Conservation (phyloP, 2,797 vertebrate species). For the Setipinna tenuifilis region DNA sequence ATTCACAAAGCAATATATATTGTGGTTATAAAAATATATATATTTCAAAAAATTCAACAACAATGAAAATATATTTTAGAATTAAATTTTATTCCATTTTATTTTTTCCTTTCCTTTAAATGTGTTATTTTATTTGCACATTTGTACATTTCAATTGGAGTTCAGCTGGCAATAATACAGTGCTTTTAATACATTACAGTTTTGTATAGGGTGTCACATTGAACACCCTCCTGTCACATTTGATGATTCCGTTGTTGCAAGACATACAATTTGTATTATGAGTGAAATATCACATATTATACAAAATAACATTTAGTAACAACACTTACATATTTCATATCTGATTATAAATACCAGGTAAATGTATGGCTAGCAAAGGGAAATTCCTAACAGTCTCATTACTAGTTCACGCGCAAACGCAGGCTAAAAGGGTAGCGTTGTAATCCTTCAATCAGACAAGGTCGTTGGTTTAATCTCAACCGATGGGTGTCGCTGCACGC, state of each 20-base stretch:
- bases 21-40: background rate
- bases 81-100: no score
- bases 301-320: background rate
- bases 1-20: background rate
- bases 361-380: background rate
- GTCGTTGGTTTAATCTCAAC: conserved; percentile 22
- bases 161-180: no score
- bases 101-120: background rate
- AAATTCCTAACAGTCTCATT: background rate
- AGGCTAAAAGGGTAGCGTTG: background rate
- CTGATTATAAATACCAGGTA: background rate
- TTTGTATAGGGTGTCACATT: no score
- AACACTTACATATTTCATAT: background rate
- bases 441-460: background rate
- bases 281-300: background rate
- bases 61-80: background rate
- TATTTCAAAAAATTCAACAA: background rate
- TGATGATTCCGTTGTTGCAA: background rate
- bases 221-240: background rate
- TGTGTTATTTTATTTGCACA: background rate
- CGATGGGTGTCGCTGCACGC: conserved; percentile 77
- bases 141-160: background rate
- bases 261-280: background rate
- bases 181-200: no score
- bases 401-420: no score